Conservation (phyloP, 2,888 invertebrate genomes). For the Drosophila fungiperda region DNA sequence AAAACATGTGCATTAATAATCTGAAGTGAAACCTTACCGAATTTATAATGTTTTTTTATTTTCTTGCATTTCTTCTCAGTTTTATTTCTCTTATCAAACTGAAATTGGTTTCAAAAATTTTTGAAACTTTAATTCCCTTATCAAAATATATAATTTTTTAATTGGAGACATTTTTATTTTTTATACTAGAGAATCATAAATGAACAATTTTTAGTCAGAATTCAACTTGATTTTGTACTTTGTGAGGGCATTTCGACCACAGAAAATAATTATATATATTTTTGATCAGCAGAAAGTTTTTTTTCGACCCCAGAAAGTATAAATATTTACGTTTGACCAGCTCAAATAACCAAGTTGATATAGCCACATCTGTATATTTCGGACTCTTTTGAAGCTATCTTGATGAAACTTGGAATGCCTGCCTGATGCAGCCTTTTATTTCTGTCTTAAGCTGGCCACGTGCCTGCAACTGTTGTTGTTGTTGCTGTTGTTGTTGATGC, state of each 20-base stretch:
- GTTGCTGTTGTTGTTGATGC: neutral
- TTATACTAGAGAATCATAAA: neutral
- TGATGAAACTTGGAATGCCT: neutral
- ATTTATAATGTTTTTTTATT: neutral
- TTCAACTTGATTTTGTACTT: neutral
- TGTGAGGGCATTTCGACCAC: neutral
- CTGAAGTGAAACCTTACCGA: neutral
- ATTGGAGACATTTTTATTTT: no score
- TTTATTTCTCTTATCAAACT: neutral
- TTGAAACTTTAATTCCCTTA: neutral
- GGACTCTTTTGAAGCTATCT: neutral
- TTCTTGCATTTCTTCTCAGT: neutral
- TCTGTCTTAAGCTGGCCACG: constrained; percentile 3
- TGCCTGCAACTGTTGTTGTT: neutral
- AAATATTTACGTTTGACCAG: neutral
- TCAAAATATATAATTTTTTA: neutral
- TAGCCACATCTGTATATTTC: neutral
- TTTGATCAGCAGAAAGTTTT: no score
- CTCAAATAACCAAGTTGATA: neutral
- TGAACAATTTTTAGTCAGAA: neutral
- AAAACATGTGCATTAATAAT: neutral
- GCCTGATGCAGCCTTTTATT: neutral
- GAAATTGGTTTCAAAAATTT: neutral
- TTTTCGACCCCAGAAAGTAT: neutral
- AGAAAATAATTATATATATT: neutral